Percentiles rank a stretch among this genome's conserved stretches.
Conservation (phyloP, 2,113 vertebrate genomes). For the Lasiurus cinereus region DNA sequence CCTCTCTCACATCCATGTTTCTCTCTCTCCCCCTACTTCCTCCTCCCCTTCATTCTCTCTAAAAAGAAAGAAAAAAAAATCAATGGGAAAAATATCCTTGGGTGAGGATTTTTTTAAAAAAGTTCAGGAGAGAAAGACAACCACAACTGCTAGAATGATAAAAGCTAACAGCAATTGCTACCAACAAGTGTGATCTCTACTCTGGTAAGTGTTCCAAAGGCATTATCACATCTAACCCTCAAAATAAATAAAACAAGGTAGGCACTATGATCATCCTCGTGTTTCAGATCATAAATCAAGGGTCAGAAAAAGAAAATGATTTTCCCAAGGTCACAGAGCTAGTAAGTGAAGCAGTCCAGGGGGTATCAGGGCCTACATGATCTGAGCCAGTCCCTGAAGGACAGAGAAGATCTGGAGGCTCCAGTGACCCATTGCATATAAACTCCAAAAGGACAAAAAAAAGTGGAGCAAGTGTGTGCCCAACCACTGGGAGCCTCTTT, state of each 20-base stretch:
- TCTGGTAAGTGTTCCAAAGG: no score
- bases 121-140: neutral
- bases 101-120: neutral
- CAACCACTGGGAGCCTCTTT: neutral
- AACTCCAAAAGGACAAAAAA: neutral
- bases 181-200: fast-evolving
- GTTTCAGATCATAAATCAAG: neutral
- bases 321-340: neutral
- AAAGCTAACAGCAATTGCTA: neutral
- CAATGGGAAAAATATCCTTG: no score
- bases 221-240: neutral
- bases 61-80: no score
- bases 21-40: no score
- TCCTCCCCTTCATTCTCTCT: no score
- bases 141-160: neutral
- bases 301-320: neutral
- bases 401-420: neutral
- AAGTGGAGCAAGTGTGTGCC: neutral
- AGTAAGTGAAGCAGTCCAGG: fast-evolving
- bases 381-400: neutral
- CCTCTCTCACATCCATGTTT: no score
- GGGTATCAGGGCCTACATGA: fast-evolving
- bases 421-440: neutral
- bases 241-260: neutral
- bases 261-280: neutral